Conservation (phyloP, 2,888 invertebrate species). For the Cheilosia urbana region DNA sequence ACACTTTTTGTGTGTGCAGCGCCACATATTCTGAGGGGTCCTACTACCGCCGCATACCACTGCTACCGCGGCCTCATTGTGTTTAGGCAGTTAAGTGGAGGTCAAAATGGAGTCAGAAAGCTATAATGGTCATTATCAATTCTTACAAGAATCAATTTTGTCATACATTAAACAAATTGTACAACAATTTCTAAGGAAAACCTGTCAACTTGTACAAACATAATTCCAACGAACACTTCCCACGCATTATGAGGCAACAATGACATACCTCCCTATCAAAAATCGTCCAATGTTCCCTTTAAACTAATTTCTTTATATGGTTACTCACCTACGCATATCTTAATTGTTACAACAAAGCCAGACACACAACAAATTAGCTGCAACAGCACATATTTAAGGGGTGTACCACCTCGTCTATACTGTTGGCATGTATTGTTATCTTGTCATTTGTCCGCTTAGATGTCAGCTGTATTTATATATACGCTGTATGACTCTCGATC, state of each 20-base stretch:
- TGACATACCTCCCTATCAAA: background rate
- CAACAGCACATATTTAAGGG: background rate
- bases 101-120: no score
- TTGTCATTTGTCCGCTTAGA: conserved; percentile 51
- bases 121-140: background rate
- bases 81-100: no score
- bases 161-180: background rate
- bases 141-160: background rate
- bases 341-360: conserved; percentile 22
- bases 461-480: conserved; percentile 40
- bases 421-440: conserved; percentile 43
- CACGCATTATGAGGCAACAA: background rate
- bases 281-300: conserved; percentile 11
- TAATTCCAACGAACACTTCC: background rate
- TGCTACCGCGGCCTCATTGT: no score
- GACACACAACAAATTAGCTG: conserved; percentile 27
- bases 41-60: no score
- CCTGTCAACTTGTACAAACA: background rate
- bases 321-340: conserved; percentile 49
- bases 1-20: no score
- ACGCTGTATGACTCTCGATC: conserved; percentile 18
- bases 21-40: no score
- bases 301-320: conserved; percentile 39
- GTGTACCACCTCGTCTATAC: conserved; percentile 11
- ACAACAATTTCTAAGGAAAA: background rate